Conservation (phyloP, 2,113 vertebrate species). For the Paedocypris sp. region DNA sequence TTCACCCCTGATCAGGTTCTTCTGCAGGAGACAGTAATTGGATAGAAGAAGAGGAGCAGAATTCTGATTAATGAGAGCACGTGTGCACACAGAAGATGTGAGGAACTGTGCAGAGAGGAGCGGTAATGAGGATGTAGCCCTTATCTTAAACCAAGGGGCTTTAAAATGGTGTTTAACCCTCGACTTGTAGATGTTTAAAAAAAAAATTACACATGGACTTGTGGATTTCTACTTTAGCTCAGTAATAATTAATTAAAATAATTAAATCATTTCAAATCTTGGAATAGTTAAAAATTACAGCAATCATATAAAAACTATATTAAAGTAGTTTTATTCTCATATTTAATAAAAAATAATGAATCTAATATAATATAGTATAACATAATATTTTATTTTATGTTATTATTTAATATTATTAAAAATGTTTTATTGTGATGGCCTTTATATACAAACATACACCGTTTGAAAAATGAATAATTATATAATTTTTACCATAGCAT, state of each 20-base stretch:
- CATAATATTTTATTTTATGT: no score
- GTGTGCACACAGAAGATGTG: neutral
- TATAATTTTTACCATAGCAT: no score
- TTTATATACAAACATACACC: no score
- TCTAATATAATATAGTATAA: no score
- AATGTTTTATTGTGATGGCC: no score
- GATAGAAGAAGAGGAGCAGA: slow-evolving; percentile 5
- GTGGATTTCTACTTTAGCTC: neutral
- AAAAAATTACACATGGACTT: neutral
- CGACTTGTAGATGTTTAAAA: neutral
- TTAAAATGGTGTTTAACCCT: neutral
- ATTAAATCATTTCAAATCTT: no score
- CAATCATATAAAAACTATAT: no score
- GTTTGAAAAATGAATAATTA: no score
- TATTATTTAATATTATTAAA: no score
- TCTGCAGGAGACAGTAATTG: slow-evolving; percentile 3
- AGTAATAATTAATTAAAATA: neutral
- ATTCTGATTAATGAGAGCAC: slow-evolving; percentile 9
- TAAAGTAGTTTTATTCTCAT: no score
- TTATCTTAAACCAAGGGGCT: neutral
- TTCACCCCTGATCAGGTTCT: slow-evolving; percentile 6
- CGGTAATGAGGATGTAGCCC: neutral
- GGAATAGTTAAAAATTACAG: no score
- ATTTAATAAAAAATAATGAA: no score
- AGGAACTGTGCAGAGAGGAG: neutral